A percentile compares a stretch with the other conserved stretches of the same genome.
Evolutionary conservation across 2,113 vertebrate species (phyloP).

Genomic region (Scytalopus superciliaris): DNA sequence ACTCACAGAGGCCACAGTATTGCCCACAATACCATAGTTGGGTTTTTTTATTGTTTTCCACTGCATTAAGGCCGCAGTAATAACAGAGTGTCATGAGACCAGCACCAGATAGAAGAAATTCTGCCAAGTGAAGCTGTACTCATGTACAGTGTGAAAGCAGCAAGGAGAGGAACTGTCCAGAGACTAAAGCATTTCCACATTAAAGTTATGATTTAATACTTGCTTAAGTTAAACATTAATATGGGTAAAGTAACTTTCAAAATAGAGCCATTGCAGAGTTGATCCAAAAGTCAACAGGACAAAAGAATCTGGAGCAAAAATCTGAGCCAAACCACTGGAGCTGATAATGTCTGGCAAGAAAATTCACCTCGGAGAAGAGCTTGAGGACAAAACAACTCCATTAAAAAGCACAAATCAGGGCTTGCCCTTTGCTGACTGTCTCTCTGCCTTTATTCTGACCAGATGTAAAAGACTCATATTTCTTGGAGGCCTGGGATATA

Average conservation of each 20-base stretch:
- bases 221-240: constrained; percentile 66
- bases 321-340: constrained; percentile 46
- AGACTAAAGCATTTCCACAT: constrained; percentile 36
- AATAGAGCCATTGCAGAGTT: constrained; percentile 59
- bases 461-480: neutral
- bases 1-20: neutral
- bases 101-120: neutral
- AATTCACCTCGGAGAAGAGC: neutral
- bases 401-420: neutral
- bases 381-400: constrained; percentile 15
- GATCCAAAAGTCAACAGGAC: constrained; percentile 72
- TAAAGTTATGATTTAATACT: constrained; percentile 54
- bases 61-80: constrained; percentile 10
- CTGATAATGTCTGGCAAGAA: constrained; percentile 62
- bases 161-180: constrained; percentile 17
- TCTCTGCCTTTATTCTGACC: constrained; percentile 40
- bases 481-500: neutral
- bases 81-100: constrained; percentile 10
- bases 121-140: constrained; percentile 16
- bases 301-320: constrained; percentile 62
- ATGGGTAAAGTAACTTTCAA: constrained; percentile 50
- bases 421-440: neutral
- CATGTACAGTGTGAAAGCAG: constrained; percentile 2
- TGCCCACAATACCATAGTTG: neutral
- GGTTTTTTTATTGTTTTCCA: neutral